These are phyloP conservation scores for Caenorhabditis virilis DNA, from an alignment of 2,888 invertebrate species.

Conservation along the genomic window DNA sequence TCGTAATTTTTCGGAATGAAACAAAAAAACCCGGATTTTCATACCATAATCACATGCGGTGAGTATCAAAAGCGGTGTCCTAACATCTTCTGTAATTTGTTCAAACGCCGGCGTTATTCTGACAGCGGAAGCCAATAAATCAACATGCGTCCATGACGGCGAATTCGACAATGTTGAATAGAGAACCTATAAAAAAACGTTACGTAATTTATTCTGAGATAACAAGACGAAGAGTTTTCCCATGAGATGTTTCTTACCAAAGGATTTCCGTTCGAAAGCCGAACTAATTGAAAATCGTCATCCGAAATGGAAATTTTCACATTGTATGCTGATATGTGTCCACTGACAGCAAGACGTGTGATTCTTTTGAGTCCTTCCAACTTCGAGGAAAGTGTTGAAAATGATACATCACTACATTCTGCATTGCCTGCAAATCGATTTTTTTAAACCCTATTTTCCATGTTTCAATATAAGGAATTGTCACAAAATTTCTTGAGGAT, in stretches of 20 bases:
- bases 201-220: neutral
- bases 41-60: slow-evolving; percentile 63
- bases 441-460: too few species aligned
- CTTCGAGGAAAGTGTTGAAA: slow-evolving; percentile 24
- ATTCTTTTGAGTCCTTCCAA: slow-evolving; percentile 37
- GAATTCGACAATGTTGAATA: slow-evolving; percentile 60
- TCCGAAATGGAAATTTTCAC: slow-evolving; percentile 54
- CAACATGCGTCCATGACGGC: slow-evolving; percentile 58
- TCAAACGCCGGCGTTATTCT: slow-evolving; percentile 53
- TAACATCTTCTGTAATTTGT: slow-evolving; percentile 31
- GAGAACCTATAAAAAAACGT: slow-evolving; percentile 50
- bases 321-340: slow-evolving; percentile 59
- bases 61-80: slow-evolving; percentile 52
- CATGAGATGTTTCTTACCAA: slow-evolving; percentile 24
- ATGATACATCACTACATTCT: slow-evolving; percentile 43
- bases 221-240: too few species aligned
- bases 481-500: too few species aligned
- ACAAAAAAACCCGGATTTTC: too few species aligned
- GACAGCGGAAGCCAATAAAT: slow-evolving; percentile 54
- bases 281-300: slow-evolving; percentile 41
- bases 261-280: slow-evolving; percentile 51
- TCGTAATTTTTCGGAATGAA: too few species aligned
- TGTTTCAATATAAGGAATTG: too few species aligned
- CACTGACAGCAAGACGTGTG: slow-evolving; percentile 55
- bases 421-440: slow-evolving; percentile 24